A percentile compares a stretch with the other conserved stretches of the same genome.
These are phyloP conservation scores for Nymphalis urticae DNA, from an alignment of 2,888 invertebrate genomes.

Conservation along the genomic window DNA sequence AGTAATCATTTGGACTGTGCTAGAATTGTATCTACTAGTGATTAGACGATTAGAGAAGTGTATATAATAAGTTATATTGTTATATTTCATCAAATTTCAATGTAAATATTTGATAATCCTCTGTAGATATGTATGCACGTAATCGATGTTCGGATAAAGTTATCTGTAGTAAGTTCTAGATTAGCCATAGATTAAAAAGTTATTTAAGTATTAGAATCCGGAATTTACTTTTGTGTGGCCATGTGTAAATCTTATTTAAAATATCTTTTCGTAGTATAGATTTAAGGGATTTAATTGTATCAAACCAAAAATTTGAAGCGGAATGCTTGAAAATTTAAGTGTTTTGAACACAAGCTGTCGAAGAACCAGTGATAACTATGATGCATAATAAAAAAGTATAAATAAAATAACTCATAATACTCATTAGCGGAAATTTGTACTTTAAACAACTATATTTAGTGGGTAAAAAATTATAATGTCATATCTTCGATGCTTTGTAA, in stretches of 20 bases:
- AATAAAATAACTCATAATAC: constrained; percentile 59
- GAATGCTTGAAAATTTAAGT: constrained; percentile 80
- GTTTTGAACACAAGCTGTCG: constrained; percentile 74
- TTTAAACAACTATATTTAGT: constrained; percentile 32
- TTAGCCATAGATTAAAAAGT: constrained; percentile 46
- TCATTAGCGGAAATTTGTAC: constrained; percentile 53
- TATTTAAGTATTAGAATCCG: constrained; percentile 45
- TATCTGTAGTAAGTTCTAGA: constrained; percentile 50
- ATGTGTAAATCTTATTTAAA: constrained; percentile 62
- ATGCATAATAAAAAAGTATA: constrained; percentile 58
- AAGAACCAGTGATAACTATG: constrained; percentile 65
- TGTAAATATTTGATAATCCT: constrained; percentile 48
- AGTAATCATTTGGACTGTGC: constrained; percentile 47
- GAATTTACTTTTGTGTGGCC: constrained; percentile 69
- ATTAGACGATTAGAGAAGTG: constrained; percentile 61
- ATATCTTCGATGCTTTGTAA: constrained; percentile 31
- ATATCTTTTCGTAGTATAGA: constrained; percentile 51
- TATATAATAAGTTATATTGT: constrained; percentile 54
- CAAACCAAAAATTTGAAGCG: constrained; percentile 80
- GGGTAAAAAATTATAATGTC: constrained; percentile 28
- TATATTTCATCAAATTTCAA: constrained; percentile 45
- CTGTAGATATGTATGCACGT: constrained; percentile 60
- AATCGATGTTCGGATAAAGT: constrained; percentile 46
- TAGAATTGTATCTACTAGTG: constrained; percentile 54
- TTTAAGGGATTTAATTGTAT: constrained; percentile 68